Conservation (phyloP, 2,797 vertebrate species). For the Protosalanx chinensis region DNA sequence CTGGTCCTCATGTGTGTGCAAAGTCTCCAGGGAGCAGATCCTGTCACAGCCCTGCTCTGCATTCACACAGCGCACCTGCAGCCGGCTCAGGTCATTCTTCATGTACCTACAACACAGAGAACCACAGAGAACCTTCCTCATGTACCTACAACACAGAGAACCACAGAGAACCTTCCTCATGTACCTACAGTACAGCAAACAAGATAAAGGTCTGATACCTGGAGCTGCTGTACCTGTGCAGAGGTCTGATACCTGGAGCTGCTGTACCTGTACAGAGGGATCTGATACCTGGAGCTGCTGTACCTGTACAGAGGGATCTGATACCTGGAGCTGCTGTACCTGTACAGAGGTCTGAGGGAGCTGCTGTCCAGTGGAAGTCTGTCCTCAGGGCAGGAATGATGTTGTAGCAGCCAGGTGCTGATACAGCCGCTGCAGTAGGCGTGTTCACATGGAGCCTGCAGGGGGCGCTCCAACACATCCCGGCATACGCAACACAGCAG, state of each 20-base stretch:
- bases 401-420: constrained; percentile 84
- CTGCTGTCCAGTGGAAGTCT: constrained; percentile 77
- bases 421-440: constrained; percentile 87
- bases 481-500: constrained; percentile 87
- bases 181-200: constrained; percentile 5
- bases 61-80: constrained; percentile 86
- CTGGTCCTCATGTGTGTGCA: constrained; percentile 82
- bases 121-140: not conserved
- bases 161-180: too few species aligned
- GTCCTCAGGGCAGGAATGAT: constrained; percentile 87
- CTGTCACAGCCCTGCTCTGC: constrained; percentile 79
- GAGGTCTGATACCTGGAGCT: too few species aligned
- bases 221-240: too few species aligned
- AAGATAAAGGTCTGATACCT: too few species aligned
- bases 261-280: too few species aligned
- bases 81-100: constrained; percentile 85
- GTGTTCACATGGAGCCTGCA: constrained; percentile 91
- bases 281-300: too few species aligned
- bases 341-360: constrained; percentile 81
- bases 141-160: too few species aligned
- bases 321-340: constrained; percentile 71
- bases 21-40: constrained; percentile 82
- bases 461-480: constrained; percentile 82
- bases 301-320: too few species aligned
- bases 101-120: constrained; percentile 76